Conservation (phyloP, 2,888 invertebrate genomes). For the Troides helena region DNA sequence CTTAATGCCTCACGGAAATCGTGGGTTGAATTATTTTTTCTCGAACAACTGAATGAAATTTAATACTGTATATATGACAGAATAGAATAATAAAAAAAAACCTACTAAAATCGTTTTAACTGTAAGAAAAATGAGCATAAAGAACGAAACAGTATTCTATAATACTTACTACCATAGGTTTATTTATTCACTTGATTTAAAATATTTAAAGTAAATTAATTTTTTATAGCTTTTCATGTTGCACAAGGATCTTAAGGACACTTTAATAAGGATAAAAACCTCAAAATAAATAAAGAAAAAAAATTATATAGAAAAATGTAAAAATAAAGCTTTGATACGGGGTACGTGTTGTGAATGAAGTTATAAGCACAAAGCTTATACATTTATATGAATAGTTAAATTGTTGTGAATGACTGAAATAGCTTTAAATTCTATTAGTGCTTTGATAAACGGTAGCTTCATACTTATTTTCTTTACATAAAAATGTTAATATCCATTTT, state of each 20-base stretch:
- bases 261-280: too few relatives aligned
- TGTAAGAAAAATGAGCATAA: too few relatives aligned
- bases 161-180: too few relatives aligned
- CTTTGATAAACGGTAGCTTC: background rate
- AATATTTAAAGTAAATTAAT: too few relatives aligned
- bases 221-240: too few relatives aligned
- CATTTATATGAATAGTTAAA: background rate
- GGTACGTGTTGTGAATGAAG: background rate
- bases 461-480: background rate
- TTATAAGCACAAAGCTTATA: background rate
- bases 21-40: background rate
- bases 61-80: background rate
- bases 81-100: too few relatives aligned
- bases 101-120: too few relatives aligned
- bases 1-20: background rate
- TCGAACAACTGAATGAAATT: background rate
- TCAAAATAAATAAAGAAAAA: too few relatives aligned
- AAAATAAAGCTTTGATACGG: background rate
- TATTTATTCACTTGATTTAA: too few relatives aligned
- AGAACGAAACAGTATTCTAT: too few relatives aligned
- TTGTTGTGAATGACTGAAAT: background rate
- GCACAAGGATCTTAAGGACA: too few relatives aligned
- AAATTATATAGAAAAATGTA: conserved; percentile 8
- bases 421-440: background rate
- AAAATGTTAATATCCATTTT: background rate